Evolutionary conservation across 1,140 invertebrate genomes (phyloP), one percentile per base, ranked within the genome.

Genomic region (Camponotus vicinus): DNA sequence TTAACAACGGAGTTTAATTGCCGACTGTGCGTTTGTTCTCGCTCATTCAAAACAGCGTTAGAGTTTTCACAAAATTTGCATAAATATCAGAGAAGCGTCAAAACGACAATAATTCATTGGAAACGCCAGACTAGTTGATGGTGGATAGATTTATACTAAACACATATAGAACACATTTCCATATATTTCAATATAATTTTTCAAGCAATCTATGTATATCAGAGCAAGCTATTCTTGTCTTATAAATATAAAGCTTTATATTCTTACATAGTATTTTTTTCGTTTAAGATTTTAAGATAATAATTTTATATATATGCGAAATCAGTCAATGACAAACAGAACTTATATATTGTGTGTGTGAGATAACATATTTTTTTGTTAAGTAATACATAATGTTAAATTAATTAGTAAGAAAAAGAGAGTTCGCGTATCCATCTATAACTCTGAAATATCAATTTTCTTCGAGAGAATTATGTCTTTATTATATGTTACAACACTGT

Each of bases 1-100:
- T 82, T 82, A 82, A 67, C 55, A 80, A 80, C 66, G 76, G 49
- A 83, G 69, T 75, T 83, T 83, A 75, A 83, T 83, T 75, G 79
- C 69, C 55, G 6, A 40, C 55, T 83, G 52, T 71, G 42, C 79
- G 55, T 82, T 73, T 73, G 67, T 82, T 82, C 79, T 71, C 79
- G 67, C 52, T 75, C 11, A 40, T 75, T 70, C 55, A 40, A 80
- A 70, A 71, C 66, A 27, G 37, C 37, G 67, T 7, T 61, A 37
- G 45, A 32, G 79, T 73, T 61, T 61, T 42, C 69, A 32, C 1
- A 18, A n/a, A 73, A 83, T 83, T 75, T 75, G 79, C 79, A 75
- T 49, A 21, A 83, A 83, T 40, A 75, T 71, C 11, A 66, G 1
- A 45, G 18, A 55, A 37, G 40, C 11, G 40, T 27, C 15, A 52